Evolutionary conservation across 2,888 invertebrate species (phyloP), one percentile per base, ranked within the genome.

Genomic region (Eupithecia vulgata): DNA sequence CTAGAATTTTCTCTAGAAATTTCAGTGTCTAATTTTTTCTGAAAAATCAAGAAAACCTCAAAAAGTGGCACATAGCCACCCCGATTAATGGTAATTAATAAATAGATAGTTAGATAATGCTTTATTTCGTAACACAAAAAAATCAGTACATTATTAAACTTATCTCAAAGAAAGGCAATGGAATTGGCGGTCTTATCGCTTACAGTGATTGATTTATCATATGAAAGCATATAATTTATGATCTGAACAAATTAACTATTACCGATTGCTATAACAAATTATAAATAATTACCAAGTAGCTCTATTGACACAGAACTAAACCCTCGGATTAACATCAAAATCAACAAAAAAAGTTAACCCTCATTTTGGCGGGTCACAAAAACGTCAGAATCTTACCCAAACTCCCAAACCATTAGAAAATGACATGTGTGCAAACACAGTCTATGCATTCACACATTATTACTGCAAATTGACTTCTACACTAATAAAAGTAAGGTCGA

Each of bases 371-470:
- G 6, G 25, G 21, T 64, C 65, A 72, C 72, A 75, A 48, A 40
- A 61, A 67, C 34, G 25, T 35, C 30, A 68, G 72, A 70, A 73
- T 75, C 75, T 71, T 74, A 74, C 65, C 67, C 35, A 45, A 52
- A 72, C 70, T 72, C 65, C 67, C 35, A 25, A 61, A 70, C 75
- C 70, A 72, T 72, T 72, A 74, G 71, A 59, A 68, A 62, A 70
- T 72, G 70, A 72, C 75, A 75, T 75, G 75, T 75, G 75, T 75
- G 75, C 72, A 75, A 75, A 75, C 75, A 72, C 21, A 72, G 62
- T n/a, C 48, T 57, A 30, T 45, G 35, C 52, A 59, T 64, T 52
- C 30, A 48, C 34, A 67, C 37, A 59, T 59, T 52, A 30, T 40
- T 35, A n/a, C 30, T 30, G 25, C 21, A 70, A 70, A 70, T 61